Base-by-base conservation (phyloP, 2,888 invertebrate species). In the Xestoiulus laeticollis region DNA sequence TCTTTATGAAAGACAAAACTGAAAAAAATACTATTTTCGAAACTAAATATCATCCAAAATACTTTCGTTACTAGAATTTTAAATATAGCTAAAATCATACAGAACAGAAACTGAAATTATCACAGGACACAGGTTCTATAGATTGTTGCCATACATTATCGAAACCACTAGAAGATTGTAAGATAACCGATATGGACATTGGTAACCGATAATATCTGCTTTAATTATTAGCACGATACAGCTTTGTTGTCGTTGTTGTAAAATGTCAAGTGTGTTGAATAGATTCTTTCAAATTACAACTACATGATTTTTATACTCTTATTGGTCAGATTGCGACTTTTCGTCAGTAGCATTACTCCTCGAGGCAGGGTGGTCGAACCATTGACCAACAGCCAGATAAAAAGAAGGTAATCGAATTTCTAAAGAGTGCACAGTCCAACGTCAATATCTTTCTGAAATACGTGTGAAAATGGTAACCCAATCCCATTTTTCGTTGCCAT, bases 351-450 rank as follows among this genome's bases (percentile, higher is more conserved):
- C 78, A 30, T 4, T 30, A 14, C 30, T 12, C 78, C 78, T 78
- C 4, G 30, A 26, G 0, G 14, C 26, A 78, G 30, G 16, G 26
- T 78, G 78, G 16, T 3, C 3, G 78, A 78, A 78, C 30, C 78
- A 78, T 16, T 78, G 30, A 78, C 30, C 30, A 78, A 78, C 16
- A 30, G 30, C 30, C 10, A 30, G 14, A 78, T 78, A 30, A 78
- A 78, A 30, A 78, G 26, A 78, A 78, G 78, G 78, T 78, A 78
- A 78, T 78, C 30, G 30, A 30, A 78, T 30, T 78, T 78, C 26
- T 26, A 0, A 78, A 78, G 1, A 78, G 78, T 30, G 78, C 78
- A 78, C 68, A 78, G 78, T 78, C 30, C 78, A 30, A 78, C 12
- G 30, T 14, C 30, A 78, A 78, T 30, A 78, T 30, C 78, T 78